Base-by-base conservation (phyloP, 2,888 invertebrate species). In the Laspeyria flexula region DNA sequence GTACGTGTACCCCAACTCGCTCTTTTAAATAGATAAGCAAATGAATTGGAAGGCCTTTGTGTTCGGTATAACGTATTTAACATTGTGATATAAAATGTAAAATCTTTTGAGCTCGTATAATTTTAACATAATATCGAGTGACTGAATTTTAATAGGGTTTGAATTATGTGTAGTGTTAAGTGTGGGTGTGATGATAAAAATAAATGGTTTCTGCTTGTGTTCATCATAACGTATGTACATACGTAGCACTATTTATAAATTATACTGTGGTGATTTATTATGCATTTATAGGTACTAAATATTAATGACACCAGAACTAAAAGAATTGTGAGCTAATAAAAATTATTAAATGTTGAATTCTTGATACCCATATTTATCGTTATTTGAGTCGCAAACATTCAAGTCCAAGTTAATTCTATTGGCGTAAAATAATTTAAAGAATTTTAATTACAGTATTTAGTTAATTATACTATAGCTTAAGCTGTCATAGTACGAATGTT, bases 41-140 rank as follows among this genome's bases (percentile, higher is more conserved):
- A 90, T 90, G 90, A 91, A 88, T 90, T 90, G 91, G 90, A 90
- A 90, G 81, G 69, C 80, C 75, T 86, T 90, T 87, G 83, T 84
- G 81, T 82, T 71, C 71, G 73, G 49, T 63, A 61, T 72, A 63
- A 64, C 71, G 77, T 78, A 82, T 86, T 83, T 81, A 77, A 77
- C 74, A 73, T 76, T 76, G 69, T 60, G 70, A 65, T 75, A 74
- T 71, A 61, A 68, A 62, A 67, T 55, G 62, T 67, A 71, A 73
- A 75, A 79, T 77, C 74, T 79, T 78, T 73, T 70, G 52, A 40
- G 52, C 50, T 21, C 52, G 57, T 49, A 55, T 63, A 71, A 66
- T 73, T 71, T 68, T 53, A 64, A 60, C 50, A 54, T 55, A 68
- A 72, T 66, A 61, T 65, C 37, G 45, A 60, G 56, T 58, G 59